Percentiles rank a stretch among this genome's conserved stretches.
phyloP scores from a whole-genome alignment of 2,888 invertebrate species.

The Dynastes maya region DNA sequence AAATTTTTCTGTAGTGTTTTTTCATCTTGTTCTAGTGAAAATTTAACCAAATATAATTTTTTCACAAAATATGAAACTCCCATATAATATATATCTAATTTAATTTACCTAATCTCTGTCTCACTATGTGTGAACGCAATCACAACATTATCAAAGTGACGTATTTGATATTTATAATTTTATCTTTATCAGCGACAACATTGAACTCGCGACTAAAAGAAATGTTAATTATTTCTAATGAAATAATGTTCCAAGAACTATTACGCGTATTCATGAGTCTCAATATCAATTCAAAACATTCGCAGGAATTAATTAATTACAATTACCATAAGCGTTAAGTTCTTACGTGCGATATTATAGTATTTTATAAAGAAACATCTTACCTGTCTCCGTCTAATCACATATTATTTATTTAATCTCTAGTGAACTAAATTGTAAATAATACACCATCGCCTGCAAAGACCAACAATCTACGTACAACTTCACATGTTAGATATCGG shows the following conservation, averaged over 20 bases:
- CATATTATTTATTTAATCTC: constrained; percentile 39
- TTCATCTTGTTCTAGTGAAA: too few relatives aligned
- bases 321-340: background rate
- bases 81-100: too few relatives aligned
- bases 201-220: constrained; percentile 3
- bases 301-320: background rate
- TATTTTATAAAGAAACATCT: constrained; percentile 7
- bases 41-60: too few relatives aligned
- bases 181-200: constrained; percentile 13
- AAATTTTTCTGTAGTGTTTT: too few relatives aligned
- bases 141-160: too few relatives aligned
- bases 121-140: too few relatives aligned
- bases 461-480: constrained; percentile 33
- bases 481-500: constrained; percentile 31
- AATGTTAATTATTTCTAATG: constrained; percentile 12
- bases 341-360: background rate
- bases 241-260: constrained; percentile 12
- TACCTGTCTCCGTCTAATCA: constrained; percentile 24
- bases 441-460: constrained; percentile 6
- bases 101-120: background rate
- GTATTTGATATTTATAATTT: background rate
- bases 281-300: background rate
- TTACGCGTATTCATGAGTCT: background rate
- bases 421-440: constrained; percentile 30
- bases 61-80: too few relatives aligned